Percentiles rank a stretch among this genome's conserved stretches.
Evolutionary conservation across 23 tunicate species (phyloP).

Genomic region (Trididemnum clinides): DNA sequence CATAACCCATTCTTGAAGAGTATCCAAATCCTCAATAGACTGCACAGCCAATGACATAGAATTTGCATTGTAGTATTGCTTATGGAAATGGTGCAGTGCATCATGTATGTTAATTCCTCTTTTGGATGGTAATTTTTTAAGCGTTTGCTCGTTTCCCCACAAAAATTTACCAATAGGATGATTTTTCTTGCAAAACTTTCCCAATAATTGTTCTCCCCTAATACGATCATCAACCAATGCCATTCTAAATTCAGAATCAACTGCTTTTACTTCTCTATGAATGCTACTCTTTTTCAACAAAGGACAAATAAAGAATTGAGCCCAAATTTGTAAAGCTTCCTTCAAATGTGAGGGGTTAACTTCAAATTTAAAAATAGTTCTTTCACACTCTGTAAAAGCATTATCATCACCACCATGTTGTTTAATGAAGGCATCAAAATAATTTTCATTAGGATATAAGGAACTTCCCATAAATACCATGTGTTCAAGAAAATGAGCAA

Average conservation of each 20-base stretch:
- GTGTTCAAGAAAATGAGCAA: constrained; percentile 96
- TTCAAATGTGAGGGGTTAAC: constrained; percentile 57
- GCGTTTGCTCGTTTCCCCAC: constrained; percentile 74
- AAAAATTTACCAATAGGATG: constrained; percentile 73
- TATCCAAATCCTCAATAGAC: constrained; percentile 66
- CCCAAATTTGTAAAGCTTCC: constrained; percentile 83
- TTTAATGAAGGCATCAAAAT: constrained; percentile 70
- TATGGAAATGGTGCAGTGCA: constrained; percentile 55
- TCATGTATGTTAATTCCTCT: constrained; percentile 52
- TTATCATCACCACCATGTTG: constrained; percentile 75
- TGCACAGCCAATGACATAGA: constrained; percentile 68
- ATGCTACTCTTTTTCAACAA: constrained; percentile 65
- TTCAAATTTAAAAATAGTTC: constrained; percentile 73
- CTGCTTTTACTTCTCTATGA: constrained; percentile 92
- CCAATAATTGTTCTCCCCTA: constrained; percentile 67
- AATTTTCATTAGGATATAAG: constrained; percentile 89
- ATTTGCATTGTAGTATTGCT: constrained; percentile 60
- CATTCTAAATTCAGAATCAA: constrained; percentile 89
- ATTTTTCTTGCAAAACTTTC: constrained; percentile 21
- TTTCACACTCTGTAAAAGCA: constrained; percentile 77
- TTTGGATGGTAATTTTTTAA: constrained; percentile 41
- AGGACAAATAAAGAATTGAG: constrained; percentile 86
- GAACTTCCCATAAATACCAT: constrained; percentile 99
- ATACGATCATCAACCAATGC: constrained; percentile 54
- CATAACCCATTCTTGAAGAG: constrained; percentile 56